Conservation (phyloP, 2,888 invertebrate genomes). For the Neria commutata region DNA sequence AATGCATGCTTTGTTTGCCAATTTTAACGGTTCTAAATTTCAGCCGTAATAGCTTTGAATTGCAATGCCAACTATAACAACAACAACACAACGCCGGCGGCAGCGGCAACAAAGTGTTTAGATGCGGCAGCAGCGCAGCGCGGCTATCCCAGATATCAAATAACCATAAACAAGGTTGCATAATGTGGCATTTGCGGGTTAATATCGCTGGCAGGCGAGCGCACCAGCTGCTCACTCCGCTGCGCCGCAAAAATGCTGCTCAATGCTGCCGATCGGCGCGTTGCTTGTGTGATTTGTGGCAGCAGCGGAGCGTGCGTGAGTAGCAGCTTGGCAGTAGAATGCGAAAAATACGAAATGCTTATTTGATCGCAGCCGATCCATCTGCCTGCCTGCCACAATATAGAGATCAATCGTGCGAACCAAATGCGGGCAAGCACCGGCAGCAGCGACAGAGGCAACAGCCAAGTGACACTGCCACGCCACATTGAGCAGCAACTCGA, state of each 20-base stretch:
- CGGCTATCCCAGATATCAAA: conserved; percentile 38
- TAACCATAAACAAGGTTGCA: conserved; percentile 49
- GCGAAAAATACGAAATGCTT: conserved; percentile 34
- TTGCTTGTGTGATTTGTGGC: conserved; percentile 20
- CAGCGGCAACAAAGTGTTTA: not conserved
- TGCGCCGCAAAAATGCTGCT: not conserved
- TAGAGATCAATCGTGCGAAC: not conserved
- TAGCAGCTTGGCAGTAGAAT: conserved; percentile 1
- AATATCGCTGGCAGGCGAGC: too few relatives aligned
- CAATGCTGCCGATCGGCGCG: not conserved
- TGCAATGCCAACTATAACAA: not conserved
- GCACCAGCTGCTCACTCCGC: not conserved
- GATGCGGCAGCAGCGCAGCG: not conserved
- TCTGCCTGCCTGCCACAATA: not conserved
- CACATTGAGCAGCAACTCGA: conserved; percentile 37
- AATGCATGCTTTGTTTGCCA: not conserved
- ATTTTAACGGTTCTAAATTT: conserved; percentile 18
- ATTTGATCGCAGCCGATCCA: conserved; percentile 22
- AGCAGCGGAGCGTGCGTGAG: conserved; percentile 50
- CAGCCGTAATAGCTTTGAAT: not conserved
- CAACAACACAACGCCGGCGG: not conserved
- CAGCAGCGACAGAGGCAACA: conserved; percentile 1
- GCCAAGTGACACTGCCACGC: conserved; percentile 34
- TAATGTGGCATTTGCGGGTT: conserved; percentile 5
- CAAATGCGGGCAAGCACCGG: not conserved